These are phyloP conservation scores for Synanthedon andrenaeformis DNA, from an alignment of 2,888 invertebrate genomes.

Conservation along the genomic window DNA sequence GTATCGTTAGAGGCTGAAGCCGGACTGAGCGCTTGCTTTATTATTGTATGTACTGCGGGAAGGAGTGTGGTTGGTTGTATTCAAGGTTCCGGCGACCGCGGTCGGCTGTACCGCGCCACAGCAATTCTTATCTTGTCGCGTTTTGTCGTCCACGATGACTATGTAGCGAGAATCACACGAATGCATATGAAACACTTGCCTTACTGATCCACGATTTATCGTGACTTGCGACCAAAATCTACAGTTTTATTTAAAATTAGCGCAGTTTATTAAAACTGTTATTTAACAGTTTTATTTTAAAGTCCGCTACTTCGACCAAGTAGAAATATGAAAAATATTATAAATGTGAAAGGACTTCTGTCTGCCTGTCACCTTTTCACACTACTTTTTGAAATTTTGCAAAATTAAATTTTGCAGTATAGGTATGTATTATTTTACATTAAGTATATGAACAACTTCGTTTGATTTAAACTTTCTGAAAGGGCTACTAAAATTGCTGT, in stretches of 20 bases:
- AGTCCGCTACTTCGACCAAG: no score
- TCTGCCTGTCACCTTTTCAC: no score
- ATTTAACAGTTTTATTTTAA: no score
- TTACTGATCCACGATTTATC: conserved; percentile 5
- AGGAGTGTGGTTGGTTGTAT: conserved; percentile 51
- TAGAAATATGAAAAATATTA: no score
- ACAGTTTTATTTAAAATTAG: not conserved
- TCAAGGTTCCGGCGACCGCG: conserved; percentile 58
- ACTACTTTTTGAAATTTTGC: no score
- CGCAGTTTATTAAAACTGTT: not conserved
- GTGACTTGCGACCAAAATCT: conserved; percentile 4
- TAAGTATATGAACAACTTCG: no score
- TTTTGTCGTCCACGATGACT: conserved; percentile 38
- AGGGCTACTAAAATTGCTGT: no score
- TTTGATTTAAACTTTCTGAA: no score
- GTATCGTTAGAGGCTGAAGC: conserved; percentile 56
- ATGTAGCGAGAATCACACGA: conserved; percentile 22
- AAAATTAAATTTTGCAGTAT: no score
- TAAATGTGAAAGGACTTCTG: no score
- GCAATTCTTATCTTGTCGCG: conserved; percentile 52
- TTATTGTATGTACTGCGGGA: conserved; percentile 59
- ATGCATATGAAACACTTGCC: conserved; percentile 4
- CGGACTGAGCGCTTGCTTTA: conserved; percentile 54
- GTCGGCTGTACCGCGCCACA: conserved; percentile 34
- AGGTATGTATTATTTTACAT: no score